Conservation (phyloP, 2,888 invertebrate genomes). For the Allacma fusca region DNA sequence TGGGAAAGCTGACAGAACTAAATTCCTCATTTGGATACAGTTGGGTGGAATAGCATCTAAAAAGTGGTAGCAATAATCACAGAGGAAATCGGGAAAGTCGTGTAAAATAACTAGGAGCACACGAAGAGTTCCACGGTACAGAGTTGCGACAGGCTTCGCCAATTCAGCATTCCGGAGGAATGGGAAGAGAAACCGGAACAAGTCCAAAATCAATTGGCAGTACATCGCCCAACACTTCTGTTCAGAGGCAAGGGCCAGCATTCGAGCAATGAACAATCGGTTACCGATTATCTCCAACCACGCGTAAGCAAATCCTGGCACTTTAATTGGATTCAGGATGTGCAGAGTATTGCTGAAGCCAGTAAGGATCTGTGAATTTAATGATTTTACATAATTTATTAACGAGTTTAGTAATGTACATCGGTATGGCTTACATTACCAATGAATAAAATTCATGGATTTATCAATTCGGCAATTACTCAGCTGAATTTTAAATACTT, state of each 20-base stretch:
- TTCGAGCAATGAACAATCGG: conserved; percentile 91
- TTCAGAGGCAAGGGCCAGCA: conserved; percentile 88
- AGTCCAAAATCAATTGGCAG: conserved; percentile 91
- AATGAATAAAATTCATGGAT: too few relatives aligned
- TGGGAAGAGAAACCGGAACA: conserved; percentile 96
- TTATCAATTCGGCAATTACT: too few relatives aligned
- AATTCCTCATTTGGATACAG: conserved; percentile 96
- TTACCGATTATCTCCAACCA: conserved; percentile 99
- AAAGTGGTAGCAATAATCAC: conserved; percentile 98
- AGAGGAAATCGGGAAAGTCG: conserved; percentile 98
- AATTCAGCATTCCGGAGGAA: conserved; percentile 97
- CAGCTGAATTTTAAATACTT: too few relatives aligned
- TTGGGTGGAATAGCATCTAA: conserved; percentile 99
- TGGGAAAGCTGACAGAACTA: conserved; percentile 97
- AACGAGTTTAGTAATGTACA: too few relatives aligned
- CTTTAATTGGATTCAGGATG: conserved; percentile 88
- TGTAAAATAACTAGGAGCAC: conserved; percentile 94
- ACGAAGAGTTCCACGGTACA: conserved; percentile 95
- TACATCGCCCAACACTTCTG: conserved; percentile 98
- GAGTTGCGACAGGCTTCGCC: conserved; percentile 87
- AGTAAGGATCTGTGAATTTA: conserved; percentile 75
- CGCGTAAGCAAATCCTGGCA: conserved; percentile 96
- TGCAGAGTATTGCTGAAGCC: conserved; percentile 96
- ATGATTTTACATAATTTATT: neutral
- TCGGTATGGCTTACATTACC: too few relatives aligned